Evolutionary conservation across 2,888 invertebrate genomes (phyloP).

Genomic region (Bibio marci): DNA sequence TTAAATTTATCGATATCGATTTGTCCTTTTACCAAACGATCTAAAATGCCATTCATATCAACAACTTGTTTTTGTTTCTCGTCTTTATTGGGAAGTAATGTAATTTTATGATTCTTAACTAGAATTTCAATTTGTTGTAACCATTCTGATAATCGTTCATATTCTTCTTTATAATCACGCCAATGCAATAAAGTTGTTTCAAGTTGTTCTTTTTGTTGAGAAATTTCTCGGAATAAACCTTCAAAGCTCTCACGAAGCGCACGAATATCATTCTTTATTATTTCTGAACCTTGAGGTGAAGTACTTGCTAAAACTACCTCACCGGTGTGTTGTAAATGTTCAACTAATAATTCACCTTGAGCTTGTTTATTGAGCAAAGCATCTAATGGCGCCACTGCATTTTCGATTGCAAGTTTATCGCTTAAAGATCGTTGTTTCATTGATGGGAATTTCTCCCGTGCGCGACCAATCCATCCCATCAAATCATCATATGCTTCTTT

Average conservation of each 20-base stretch:
- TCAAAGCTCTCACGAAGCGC: slow-evolving; percentile 73
- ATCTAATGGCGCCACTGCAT: slow-evolving; percentile 73
- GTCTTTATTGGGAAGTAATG: slow-evolving; percentile 55
- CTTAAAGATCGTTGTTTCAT: slow-evolving; percentile 68
- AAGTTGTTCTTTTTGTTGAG: slow-evolving; percentile 66
- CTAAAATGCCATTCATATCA: slow-evolving; percentile 61
- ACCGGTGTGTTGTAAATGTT: slow-evolving; percentile 74
- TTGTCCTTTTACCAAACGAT: slow-evolving; percentile 58
- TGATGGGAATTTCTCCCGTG: slow-evolving; percentile 77
- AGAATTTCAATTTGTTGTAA: slow-evolving; percentile 81
- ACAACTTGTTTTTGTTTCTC: slow-evolving; percentile 75
- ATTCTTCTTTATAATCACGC: slow-evolving; percentile 85
- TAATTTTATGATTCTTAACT: slow-evolving; percentile 77
- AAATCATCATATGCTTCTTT: slow-evolving; percentile 86
- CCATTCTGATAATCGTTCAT: slow-evolving; percentile 82
- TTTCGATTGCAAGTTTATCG: slow-evolving; percentile 77
- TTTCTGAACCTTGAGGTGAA: slow-evolving; percentile 58
- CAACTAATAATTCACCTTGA: slow-evolving; percentile 73
- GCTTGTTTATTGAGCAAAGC: slow-evolving; percentile 74
- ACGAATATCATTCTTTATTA: slow-evolving; percentile 71
- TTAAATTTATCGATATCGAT: slow-evolving; percentile 71
- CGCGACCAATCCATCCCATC: slow-evolving; percentile 71
- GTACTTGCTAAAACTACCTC: slow-evolving; percentile 75
- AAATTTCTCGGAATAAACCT: slow-evolving; percentile 67
- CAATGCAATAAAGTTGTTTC: slow-evolving; percentile 68